Evolutionary conservation across 2,113 vertebrate genomes (phyloP), one percentile per base, ranked within the genome.

Genomic region (Archocentrus centrarchus): DNA sequence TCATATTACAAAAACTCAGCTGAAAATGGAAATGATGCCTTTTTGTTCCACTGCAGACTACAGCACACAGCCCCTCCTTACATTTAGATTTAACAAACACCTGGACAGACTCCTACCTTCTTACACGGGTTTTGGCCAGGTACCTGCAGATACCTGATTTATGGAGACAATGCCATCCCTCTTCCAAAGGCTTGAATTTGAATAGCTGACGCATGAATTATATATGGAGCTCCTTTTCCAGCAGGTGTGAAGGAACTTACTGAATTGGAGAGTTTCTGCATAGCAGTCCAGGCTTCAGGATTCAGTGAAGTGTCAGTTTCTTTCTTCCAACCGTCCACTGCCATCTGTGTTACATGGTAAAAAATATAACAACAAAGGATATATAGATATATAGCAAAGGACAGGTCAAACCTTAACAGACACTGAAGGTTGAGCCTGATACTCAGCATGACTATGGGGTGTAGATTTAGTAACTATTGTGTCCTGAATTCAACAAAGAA

Each of bases 221-320:
- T 91, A 89, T 77, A 91, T 89, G 75, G 84, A 79, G 75, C 87
- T 84, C 41, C 53, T 89, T 91, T 80, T 75, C 47, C 55, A 44
- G 47, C n/a, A 57, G 60, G 37, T 61, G 4, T 75, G 39, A 81
- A 80, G 20, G 39, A 79, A 91, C 94, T 96, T 94, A 96, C 95
- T 64, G 92, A 89, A 89, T 76, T 87, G 27, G 94, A 93, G 83
- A 95, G 86, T 86, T 96, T 96, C 83, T 95, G 93, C 90, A 95
- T 80, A 27, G 92, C 88, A 60, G 91, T 87, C 96, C 94, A 96
- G 81, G 88, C 77, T 79, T 95, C 95, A 58, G 94, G 90, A 78
- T 93, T 92, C 81, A 95, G 80, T 6, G 93, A 85, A 7, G 95
- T 94, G 4, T 96, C 94, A 5, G 80, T 89, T 73, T 95, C 93